Base-by-base conservation (phyloP, 2,113 vertebrate species). In the Sinocyclocheilus rhinocerous region DNA sequence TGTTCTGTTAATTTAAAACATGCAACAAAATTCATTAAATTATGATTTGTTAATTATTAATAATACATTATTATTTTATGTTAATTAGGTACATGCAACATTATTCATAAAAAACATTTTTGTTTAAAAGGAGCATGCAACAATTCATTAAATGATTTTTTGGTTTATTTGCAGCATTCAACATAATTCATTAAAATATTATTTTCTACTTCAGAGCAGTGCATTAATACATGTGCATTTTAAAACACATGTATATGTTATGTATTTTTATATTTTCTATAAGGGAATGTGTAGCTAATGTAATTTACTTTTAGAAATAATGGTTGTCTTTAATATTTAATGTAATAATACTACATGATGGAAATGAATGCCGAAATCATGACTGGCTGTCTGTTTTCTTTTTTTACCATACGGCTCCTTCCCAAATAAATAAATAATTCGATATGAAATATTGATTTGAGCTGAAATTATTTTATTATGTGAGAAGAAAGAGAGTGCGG, bases 381-480 rank as follows among this genome's bases (percentile, higher is more conserved):
- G 20, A 11, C 69, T 70, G 65, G 13, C 26, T 69, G 65, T 36
- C 33, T 70, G 7, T 39, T 70, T 69, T 11, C 15, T 36, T 70
- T 72, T 55, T 72, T 42, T 72, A 42, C 69, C 20, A 22, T 33
- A 22, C 18, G 1, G 9, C 36, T n/a, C 36, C 36, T 72, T 72
- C 39, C 9, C 69, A 72, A 72, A 72, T 72, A 12, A 72, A 72
- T 72, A 72, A 72, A 72, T n/a, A 42, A 72, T 12, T 42, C 20
- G 20, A 72, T 42, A 72, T 72, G 69, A 72, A 72, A 72, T 72
- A 72, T 72, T 72, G 36, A 72, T 72, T 72, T n/a, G 69, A 72
- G 18, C 69, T 72, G 69, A 42, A n/a, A 72, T 72, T 42, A 72
- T 72, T 72, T 42, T n/a, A 72, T 42, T 42, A 72, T 42, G 69